These are phyloP conservation scores for Chaunax sp. DNA, from an alignment of 2,797 vertebrate species.

Conservation along the genomic window DNA sequence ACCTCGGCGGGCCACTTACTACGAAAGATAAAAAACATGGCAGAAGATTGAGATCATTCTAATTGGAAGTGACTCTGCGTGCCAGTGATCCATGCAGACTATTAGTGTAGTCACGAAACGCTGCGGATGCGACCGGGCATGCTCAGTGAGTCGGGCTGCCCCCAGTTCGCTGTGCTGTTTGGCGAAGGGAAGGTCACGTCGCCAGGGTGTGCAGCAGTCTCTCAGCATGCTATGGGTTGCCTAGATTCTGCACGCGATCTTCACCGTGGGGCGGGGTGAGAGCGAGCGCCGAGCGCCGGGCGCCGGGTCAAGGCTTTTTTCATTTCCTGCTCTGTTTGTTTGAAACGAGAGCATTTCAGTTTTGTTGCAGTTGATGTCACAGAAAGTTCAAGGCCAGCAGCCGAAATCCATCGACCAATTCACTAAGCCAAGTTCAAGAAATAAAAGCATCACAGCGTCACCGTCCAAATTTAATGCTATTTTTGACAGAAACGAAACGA, in stretches of 20 bases:
- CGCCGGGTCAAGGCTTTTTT: constrained; percentile 39
- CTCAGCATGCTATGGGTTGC: constrained; percentile 57
- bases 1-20: constrained; percentile 50
- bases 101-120: constrained; percentile 85
- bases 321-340: constrained; percentile 62
- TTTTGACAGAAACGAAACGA: neutral
- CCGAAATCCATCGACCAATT: constrained; percentile 19
- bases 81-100: constrained; percentile 82
- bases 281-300: constrained; percentile 20
- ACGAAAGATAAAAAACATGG: neutral
- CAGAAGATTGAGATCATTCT: constrained; percentile 72
- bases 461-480: neutral
- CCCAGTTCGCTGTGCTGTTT: constrained; percentile 44
- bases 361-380: constrained; percentile 39
- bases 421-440: neutral
- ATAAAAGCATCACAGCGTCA: neutral
- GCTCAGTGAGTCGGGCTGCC: constrained; percentile 62
- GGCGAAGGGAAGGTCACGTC: constrained; percentile 71
- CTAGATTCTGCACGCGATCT: constrained; percentile 77
- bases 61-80: constrained; percentile 81
- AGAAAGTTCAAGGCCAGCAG: constrained; percentile 45
- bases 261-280: constrained; percentile 75
- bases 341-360: constrained; percentile 63
- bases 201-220: constrained; percentile 60
- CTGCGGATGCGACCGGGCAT: constrained; percentile 75